Evolutionary conservation across 1,140 invertebrate genomes (phyloP), one percentile per base, ranked within the genome.

Genomic region (Brachystomella parvula): DNA sequence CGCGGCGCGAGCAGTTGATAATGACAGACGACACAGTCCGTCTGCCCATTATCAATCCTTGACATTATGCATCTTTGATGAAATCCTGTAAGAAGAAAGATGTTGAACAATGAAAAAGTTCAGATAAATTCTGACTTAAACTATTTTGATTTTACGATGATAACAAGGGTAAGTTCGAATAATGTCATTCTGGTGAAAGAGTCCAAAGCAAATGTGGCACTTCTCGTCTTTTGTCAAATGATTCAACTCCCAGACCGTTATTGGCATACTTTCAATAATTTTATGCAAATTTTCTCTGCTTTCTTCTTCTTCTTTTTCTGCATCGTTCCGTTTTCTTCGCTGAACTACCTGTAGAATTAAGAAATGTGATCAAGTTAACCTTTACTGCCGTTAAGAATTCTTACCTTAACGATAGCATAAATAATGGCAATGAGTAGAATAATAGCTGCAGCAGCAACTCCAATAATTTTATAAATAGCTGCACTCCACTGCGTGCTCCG

Each of bases 201-300:
- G 24, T 15, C 49, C 49, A 24, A 19, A 53, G 21, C 49, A 53
- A 53, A 53, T 53, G 24, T 53, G 49, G 21, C 49, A 53, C 49
- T 53, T 53, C 24, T 53, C 49, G 24, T 53, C 49, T 26, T 53
- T 53, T 6, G 49, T 53, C 49, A 53, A 17, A 17, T 53, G 49
- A 53, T 53, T 53, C 49, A 53, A 26, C 21, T 53, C 49, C 49
- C 49, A 53, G 24, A 53, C 49, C 6, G 49, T 53, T 17, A 53
- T 53, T 53, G 49, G 49, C 49, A 53, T 15, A 15, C 6, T 53
- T 24, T 53, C 49, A 6, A 53, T 15, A 6, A 26, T 24, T 24
- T 24, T 53, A 17, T 26, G 12, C 49, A 53, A 26, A 15, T 15
- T 53, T 24, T 53, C 49, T 6, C 49, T 12, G 6, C 12, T 19